These are phyloP conservation scores for Cassiopea xamachana DNA, from an alignment of 30 jellyfish, hydroid and myxozoan species.

Conservation along the genomic window DNA sequence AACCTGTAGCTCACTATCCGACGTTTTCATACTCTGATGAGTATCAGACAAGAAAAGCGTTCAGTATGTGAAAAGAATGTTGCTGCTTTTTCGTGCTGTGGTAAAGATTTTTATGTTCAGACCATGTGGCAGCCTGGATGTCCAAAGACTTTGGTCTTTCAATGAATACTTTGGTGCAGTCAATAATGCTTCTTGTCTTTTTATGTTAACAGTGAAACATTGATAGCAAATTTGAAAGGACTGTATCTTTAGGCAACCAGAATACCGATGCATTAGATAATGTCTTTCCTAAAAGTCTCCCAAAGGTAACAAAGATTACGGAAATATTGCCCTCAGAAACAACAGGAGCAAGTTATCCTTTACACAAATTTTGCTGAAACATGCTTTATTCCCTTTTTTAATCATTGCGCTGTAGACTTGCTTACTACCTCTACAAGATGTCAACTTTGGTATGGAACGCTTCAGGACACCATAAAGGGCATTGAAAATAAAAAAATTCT, in stretches of 20 bases:
- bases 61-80: too few species aligned
- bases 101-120: too few species aligned
- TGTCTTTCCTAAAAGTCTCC: conserved; percentile 19
- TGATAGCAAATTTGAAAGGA: background rate
- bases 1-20: too few species aligned
- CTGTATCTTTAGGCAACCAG: conserved; percentile 29
- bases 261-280: conserved; percentile 9
- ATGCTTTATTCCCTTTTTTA: background rate
- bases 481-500: too few species aligned
- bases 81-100: too few species aligned
- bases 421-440: conserved; percentile 4
- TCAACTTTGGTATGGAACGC: background rate
- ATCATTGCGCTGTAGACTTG: background rate
- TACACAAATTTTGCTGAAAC: background rate
- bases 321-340: conserved; percentile 31
- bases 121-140: background rate
- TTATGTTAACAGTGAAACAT: conserved; percentile 22
- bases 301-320: conserved; percentile 12
- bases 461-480: background rate
- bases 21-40: too few species aligned
- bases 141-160: background rate
- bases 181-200: background rate
- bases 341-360: background rate
- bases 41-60: too few species aligned
- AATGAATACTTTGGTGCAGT: background rate